These are phyloP conservation scores for Phymorhynchus buccinoides DNA, from an alignment of 1,140 invertebrate species.

Conservation along the genomic window DNA sequence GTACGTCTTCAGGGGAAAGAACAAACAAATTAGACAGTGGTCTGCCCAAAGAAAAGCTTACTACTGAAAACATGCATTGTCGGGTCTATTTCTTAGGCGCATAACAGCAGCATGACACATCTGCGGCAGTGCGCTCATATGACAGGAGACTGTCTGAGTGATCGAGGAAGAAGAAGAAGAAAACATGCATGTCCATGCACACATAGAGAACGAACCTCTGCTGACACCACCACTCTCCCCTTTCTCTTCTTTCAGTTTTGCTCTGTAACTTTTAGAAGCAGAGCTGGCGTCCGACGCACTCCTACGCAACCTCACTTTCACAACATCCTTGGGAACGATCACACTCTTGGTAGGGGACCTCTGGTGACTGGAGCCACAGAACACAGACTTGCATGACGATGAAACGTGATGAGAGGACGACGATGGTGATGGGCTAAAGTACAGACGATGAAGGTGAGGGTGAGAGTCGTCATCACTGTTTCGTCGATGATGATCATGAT, in stretches of 20 bases:
- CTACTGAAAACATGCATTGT: too few relatives aligned
- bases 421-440: not conserved
- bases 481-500: too few relatives aligned
- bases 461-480: not conserved
- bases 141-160: too few relatives aligned
- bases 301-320: not conserved
- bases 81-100: too few relatives aligned
- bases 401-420: constrained; percentile 9
- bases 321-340: not conserved
- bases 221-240: not conserved
- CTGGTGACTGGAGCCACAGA: not conserved
- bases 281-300: not conserved
- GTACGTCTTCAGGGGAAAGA: too few relatives aligned
- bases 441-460: constrained; percentile 26
- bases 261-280: not conserved
- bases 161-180: too few relatives aligned
- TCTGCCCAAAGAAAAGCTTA: too few relatives aligned
- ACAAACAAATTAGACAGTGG: too few relatives aligned
- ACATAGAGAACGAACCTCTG: constrained; percentile 5
- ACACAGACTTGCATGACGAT: constrained; percentile 29
- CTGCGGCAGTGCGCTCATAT: too few relatives aligned
- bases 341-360: not conserved
- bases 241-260: not conserved
- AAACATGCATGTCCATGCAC: too few relatives aligned
- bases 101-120: too few relatives aligned